phyloP scores from a whole-genome alignment of 2,888 invertebrate species.

The Hypena proboscidalis region DNA sequence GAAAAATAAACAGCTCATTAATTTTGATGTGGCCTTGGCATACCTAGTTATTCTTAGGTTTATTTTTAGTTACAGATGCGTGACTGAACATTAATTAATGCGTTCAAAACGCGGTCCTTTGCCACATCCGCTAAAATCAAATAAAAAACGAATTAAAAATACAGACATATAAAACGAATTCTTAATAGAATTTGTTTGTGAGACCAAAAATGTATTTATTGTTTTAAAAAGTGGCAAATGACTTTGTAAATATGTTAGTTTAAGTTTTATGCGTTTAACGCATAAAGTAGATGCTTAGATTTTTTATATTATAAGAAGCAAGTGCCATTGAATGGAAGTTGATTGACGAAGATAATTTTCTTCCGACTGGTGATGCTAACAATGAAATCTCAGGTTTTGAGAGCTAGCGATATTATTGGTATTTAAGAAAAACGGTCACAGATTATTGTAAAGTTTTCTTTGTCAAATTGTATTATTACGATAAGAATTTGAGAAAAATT shows the following conservation, averaged over 20 bases:
- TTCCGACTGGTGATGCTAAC: slow-evolving; percentile 60
- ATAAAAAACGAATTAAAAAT: slow-evolving; percentile 38
- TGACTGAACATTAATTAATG: slow-evolving; percentile 66
- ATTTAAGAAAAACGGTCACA: slow-evolving; percentile 39
- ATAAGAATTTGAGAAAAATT: slow-evolving; percentile 30
- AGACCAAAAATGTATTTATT: slow-evolving; percentile 51
- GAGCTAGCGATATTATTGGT: slow-evolving; percentile 39
- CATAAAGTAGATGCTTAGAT: slow-evolving; percentile 62
- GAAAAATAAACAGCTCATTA: slow-evolving; percentile 12
- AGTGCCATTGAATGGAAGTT: slow-evolving; percentile 68
- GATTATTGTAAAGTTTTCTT: slow-evolving; percentile 29
- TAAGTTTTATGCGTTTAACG: slow-evolving; percentile 69
- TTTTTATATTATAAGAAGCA: slow-evolving; percentile 58
- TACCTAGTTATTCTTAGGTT: slow-evolving; percentile 21
- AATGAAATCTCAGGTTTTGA: slow-evolving; percentile 56
- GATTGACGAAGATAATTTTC: slow-evolving; percentile 57
- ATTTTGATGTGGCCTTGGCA: slow-evolving; percentile 14
- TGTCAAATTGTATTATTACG: slow-evolving; percentile 42
- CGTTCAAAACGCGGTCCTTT: slow-evolving; percentile 73
- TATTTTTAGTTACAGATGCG: slow-evolving; percentile 43
- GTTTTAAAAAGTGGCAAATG: slow-evolving; percentile 58
- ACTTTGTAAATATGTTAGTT: slow-evolving; percentile 60
- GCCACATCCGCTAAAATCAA: slow-evolving; percentile 49
- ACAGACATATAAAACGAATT: slow-evolving; percentile 47
- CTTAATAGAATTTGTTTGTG: slow-evolving; percentile 56